These are phyloP conservation scores for Butorides virescens DNA, from an alignment of 2,113 vertebrate species.

Conservation along the genomic window DNA sequence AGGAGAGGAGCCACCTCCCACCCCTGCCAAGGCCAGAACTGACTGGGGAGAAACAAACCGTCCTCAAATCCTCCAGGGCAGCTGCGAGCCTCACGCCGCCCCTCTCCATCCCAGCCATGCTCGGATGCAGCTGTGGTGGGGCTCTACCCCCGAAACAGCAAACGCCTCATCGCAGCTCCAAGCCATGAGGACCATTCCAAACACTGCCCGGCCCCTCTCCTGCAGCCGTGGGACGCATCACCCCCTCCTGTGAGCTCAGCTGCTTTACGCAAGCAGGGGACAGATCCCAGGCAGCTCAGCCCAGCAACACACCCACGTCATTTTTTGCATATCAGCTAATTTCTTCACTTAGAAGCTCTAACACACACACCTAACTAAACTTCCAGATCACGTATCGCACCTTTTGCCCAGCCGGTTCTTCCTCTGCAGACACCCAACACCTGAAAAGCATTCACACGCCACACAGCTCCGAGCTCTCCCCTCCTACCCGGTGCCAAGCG, in stretches of 20 bases:
- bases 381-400: neutral
- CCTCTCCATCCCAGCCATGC: neutral
- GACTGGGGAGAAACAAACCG: neutral
- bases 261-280: neutral
- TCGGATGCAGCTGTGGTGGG: neutral
- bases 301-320: fast-evolving
- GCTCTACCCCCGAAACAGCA: neutral
- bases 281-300: neutral
- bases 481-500: neutral
- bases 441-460: fast-evolving
- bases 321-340: neutral
- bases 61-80: neutral
- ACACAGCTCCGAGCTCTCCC: neutral
- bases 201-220: neutral
- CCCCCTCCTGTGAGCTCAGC: neutral
- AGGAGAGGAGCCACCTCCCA: neutral
- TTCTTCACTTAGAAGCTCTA: neutral
- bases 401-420: neutral
- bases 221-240: fast-evolving
- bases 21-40: neutral
- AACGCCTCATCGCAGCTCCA: neutral
- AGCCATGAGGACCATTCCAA: fast-evolving
- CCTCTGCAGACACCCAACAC: fast-evolving
- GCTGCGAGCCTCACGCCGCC: fast-evolving
- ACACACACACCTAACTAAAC: neutral